Percentiles rank a stretch among this genome's conserved stretches.
phyloP scores from a whole-genome alignment of 2,113 vertebrate genomes.

The Rhinoderma darwinii region DNA sequence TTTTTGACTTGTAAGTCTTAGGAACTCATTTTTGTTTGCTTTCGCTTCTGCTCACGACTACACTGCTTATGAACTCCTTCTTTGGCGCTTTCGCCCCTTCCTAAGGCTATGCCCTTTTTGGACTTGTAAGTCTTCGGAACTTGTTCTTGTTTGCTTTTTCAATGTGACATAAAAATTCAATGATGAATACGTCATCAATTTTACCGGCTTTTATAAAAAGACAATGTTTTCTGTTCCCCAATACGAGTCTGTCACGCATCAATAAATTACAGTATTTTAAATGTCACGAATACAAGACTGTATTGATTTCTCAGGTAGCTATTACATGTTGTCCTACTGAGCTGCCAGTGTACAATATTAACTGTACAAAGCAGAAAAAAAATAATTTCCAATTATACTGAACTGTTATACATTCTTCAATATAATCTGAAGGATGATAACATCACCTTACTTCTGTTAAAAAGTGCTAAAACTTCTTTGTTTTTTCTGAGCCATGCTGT shows the following conservation, averaged over 20 bases:
- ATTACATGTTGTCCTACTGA: neutral
- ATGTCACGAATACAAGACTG: slow-evolving; percentile 30
- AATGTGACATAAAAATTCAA: neutral
- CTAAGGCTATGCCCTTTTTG: too few species aligned
- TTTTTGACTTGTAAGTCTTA: too few species aligned
- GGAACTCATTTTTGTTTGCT: too few species aligned
- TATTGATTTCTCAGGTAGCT: slow-evolving; percentile 10
- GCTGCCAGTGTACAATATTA: neutral
- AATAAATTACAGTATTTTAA: slow-evolving; percentile 20
- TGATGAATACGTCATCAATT: neutral
- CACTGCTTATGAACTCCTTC: too few species aligned
- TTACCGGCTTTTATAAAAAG: neutral
- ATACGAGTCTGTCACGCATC: neutral
- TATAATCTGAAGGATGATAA: neutral
- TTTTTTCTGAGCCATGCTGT: too few species aligned
- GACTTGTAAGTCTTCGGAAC: too few species aligned
- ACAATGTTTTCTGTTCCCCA: neutral
- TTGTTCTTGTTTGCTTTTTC: too few species aligned
- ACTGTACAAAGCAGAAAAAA: neutral
- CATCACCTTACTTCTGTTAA: neutral
- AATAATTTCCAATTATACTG: neutral
- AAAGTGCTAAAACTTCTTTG: neutral
- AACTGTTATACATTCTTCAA: neutral
- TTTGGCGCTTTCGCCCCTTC: too few species aligned
- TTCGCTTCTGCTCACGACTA: too few species aligned